Evolutionary conservation across 92 coral and sea anemone genomes (phyloP).

Genomic region (Heliopora coerulea): DNA sequence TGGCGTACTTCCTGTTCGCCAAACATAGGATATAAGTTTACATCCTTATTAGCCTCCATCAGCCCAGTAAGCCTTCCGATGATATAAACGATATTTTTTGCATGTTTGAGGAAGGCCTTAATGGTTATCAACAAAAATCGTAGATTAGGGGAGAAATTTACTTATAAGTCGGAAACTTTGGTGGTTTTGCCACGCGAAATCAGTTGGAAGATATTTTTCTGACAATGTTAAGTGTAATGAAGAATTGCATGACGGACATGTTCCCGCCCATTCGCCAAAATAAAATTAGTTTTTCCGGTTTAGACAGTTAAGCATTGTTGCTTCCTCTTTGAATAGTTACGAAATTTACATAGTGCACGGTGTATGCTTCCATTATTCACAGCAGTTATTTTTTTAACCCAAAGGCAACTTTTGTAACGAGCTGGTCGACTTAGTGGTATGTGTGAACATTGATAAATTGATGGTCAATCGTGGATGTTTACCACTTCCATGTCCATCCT

Average conservation of each 20-base stretch:
- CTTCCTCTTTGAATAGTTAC: conserved; percentile 11
- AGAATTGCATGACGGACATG: conserved; percentile 34
- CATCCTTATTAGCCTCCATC: conserved; percentile 22
- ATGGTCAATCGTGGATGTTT: too few relatives aligned
- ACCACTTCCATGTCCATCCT: too few relatives aligned
- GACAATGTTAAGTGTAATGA: not conserved
- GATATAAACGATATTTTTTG: not conserved
- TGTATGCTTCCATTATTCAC: not conserved
- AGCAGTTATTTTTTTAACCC: not conserved
- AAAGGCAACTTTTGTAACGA: not conserved
- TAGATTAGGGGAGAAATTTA: not conserved
- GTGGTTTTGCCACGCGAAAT: too few relatives aligned
- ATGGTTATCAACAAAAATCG: too few relatives aligned
- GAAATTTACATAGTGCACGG: conserved; percentile 24
- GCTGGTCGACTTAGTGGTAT: too few relatives aligned
- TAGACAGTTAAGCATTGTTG: conserved; percentile 8
- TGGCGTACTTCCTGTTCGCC: conserved; percentile 42
- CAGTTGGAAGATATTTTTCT: not conserved
- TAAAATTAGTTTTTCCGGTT: conserved; percentile 24
- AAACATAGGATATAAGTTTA: conserved; percentile 5
- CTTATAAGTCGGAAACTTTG: too few relatives aligned
- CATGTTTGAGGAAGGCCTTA: too few relatives aligned
- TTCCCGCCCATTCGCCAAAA: conserved; percentile 18
- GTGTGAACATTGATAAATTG: too few relatives aligned
- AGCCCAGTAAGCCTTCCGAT: not conserved